A percentile compares a stretch with the other conserved stretches of the same genome.
Conservation (phyloP, 2,797 vertebrate genomes). For the Melanotaenia nigrans region DNA sequence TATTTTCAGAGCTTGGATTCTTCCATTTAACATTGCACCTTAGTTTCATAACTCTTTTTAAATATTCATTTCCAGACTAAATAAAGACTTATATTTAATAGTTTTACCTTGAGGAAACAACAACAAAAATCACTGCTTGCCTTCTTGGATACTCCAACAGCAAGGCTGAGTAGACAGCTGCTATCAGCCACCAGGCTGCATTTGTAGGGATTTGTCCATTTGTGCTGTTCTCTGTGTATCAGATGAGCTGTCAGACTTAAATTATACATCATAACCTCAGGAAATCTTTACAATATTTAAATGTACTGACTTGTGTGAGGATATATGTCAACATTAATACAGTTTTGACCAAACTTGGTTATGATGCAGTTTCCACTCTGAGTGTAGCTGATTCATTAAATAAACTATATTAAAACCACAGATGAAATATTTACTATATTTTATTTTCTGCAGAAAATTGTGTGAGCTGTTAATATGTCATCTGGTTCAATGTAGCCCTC, state of each 20-base stretch:
- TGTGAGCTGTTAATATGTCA: neutral
- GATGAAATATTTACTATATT: constrained; percentile 2
- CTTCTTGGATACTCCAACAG: neutral
- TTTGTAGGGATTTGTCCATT: constrained; percentile 26
- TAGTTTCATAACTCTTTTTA: neutral
- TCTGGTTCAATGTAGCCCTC: constrained; percentile 4
- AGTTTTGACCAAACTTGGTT: neutral
- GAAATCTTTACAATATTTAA: neutral
- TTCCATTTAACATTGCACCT: neutral
- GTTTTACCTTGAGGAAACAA: neutral
- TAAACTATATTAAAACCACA: neutral
- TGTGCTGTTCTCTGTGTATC: constrained; percentile 1
- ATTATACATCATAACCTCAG: neutral
- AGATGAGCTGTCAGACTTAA: constrained; percentile 17
- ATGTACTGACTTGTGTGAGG: neutral
- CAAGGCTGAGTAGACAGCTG: constrained; percentile 2
- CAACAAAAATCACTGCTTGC: neutral
- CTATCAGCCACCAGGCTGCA: constrained; percentile 18
- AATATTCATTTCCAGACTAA: constrained; percentile 4
- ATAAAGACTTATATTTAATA: neutral
- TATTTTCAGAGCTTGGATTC: neutral
- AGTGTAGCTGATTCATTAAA: neutral
- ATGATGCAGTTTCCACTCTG: neutral
- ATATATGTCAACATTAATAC: neutral
- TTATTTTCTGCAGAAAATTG: constrained; percentile 1